Base-by-base conservation (phyloP, 2,888 invertebrate species). In the Metallyticus violacea region DNA sequence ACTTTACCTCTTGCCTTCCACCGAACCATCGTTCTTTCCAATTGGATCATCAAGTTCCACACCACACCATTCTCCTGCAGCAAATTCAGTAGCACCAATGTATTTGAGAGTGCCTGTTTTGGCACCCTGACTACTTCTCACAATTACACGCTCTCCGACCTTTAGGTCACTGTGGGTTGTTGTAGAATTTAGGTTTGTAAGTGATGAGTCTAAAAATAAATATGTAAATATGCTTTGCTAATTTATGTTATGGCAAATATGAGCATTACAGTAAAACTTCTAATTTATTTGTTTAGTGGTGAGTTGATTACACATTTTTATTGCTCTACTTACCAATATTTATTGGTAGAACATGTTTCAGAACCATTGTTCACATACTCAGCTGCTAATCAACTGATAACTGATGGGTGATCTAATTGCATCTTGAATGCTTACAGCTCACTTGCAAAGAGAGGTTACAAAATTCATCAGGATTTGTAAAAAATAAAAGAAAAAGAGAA, bases 11-110 rank as follows among this genome's bases (percentile, higher is more conserved):
- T 96, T 96, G 86, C 97, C 98, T 89, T 96, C 97, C 62, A 99
- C 98, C 84, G 97, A 95, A 87, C 99, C 99, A 91, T 99, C 98
- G 92, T 99, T 99, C 92, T 99, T 99, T 85, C 99, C 99, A 87
- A 96, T 93, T 0, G 97, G 96, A 89, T 98, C 98, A 91, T 99
- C 98, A 89, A 99, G 93, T 91, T 99, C 98, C 26, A 99, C 96
- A 28, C 99, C 99, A 88, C 97, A 98, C 99, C 99, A 99, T 89
- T 97, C 95, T 76, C 99, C 99, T 76, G 95, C 92, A 0, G 99
- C 98, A 92, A 99, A 99, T 90, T 97, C 97, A 62, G 99, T 97
- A 85, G 94, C 93, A 29, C 99, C 99, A 89, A 98, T 94, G 91
- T 95, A 99, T 89, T 96, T 94, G 85, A 99, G 93, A 77, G 96